Base-by-base conservation (phyloP, 2,888 invertebrate species). In the Caenorhabditis virilis region DNA sequence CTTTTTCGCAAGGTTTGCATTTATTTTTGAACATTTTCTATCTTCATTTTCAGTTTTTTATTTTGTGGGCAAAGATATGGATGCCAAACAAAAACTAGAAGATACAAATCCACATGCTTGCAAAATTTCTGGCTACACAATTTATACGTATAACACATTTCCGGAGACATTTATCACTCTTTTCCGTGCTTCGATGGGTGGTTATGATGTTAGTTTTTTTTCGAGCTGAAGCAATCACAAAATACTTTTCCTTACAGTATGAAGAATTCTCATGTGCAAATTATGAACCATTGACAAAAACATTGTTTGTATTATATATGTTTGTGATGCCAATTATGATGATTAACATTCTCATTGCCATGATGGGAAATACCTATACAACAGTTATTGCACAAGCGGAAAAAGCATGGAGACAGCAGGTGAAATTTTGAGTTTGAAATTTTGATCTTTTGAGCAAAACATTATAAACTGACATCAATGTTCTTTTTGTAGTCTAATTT, bases 351-450 rank as follows among this genome's bases (percentile, higher is more conserved):
- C 88, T 98, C 85, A 98, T 98, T 72, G 98, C 98, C 69, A 98
- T 97, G 97, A 98, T 98, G 97, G 97, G 97, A 33, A 97, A 97
- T 85, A 98, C 98, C 0, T 98, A 98, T 84, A 93, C 94, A 0
- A 92, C 92, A 78, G 94, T 98, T 61, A 98, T 95, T 76, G 92
- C 93, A 84, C 93, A 95, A 84, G 95, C 95, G 33, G 97, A 97
- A 85, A 97, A 97, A 85, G 97, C 98, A 84, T 98, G 93, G 92
- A 91, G 95, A 84, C 93, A 94, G 84, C 93, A 93, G 88, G 91
- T 89, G 18, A 22, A 1, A 23, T n/a, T n/a, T n/a, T n/a, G n/a
- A n/a, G n/a, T n/a, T n/a, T n/a, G n/a, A n/a, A n/a, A n/a, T n/a
- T n/a, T n/a, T n/a, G n/a, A n/a, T n/a, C n/a, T n/a, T n/a, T n/a